A percentile compares a stretch with the other conserved stretches of the same genome.
Conservation (phyloP, 2,113 vertebrate species). For the Benitochromis conjunctus region DNA sequence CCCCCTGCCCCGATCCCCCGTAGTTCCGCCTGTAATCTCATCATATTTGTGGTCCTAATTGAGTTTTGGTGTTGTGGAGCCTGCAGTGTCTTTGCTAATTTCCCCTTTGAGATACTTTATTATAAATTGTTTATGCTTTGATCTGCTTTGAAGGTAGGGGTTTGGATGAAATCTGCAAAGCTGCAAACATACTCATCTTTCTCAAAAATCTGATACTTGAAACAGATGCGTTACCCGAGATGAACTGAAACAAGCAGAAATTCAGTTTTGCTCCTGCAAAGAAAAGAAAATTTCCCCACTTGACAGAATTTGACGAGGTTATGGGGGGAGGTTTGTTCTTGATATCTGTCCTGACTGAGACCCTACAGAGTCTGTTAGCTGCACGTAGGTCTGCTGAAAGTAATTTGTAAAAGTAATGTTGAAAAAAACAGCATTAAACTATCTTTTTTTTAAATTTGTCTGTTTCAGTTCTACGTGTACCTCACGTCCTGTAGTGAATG, state of each 20-base stretch:
- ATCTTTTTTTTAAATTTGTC: not conserved
- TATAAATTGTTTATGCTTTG: not conserved
- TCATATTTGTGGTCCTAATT: not conserved
- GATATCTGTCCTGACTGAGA: not conserved
- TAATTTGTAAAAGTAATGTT: not conserved
- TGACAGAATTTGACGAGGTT: not conserved
- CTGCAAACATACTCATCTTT: not conserved
- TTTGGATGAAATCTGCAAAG: not conserved
- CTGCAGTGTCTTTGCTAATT: not conserved
- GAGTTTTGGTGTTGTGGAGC: not conserved
- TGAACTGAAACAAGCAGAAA: not conserved
- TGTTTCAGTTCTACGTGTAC: not conserved
- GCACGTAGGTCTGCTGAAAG: not conserved
- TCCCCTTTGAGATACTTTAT: not conserved
- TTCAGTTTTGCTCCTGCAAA: not conserved
- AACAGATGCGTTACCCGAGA: not conserved
- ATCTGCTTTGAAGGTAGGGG: not conserved
- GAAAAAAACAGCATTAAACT: not conserved
- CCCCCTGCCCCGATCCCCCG: not conserved
- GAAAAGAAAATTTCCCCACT: not conserved
- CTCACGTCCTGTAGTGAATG: not conserved
- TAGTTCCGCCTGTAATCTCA: not conserved
- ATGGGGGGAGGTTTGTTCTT: not conserved
- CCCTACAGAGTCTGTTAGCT: not conserved
- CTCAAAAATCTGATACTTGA: not conserved